A percentile compares a stretch with the other conserved stretches of the same genome.
Conservation (phyloP, 2,888 invertebrate genomes). For the Gasteruption jaculator region DNA sequence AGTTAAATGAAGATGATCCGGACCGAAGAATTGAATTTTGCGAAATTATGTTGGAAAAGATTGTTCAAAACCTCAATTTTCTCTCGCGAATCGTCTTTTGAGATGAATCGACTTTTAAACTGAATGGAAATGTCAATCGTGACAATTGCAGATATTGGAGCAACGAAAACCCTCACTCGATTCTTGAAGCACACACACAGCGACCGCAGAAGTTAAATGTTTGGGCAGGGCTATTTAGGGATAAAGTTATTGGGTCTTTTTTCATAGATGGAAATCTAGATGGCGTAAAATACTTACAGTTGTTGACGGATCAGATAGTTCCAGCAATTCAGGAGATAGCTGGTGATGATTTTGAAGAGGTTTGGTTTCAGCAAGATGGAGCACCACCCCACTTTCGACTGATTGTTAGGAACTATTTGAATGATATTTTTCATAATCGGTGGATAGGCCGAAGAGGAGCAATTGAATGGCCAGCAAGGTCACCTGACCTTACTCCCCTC, state of each 20-base stretch:
- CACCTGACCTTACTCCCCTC: constrained; percentile 1
- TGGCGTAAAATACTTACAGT: neutral
- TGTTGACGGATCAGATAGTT: constrained; percentile 1
- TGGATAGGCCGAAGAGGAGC: constrained; percentile 1
- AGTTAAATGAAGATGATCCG: constrained; percentile 25
- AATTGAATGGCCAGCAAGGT: neutral
- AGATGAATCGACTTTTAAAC: constrained; percentile 26
- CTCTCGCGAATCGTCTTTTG: constrained; percentile 24
- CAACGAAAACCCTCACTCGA: neutral
- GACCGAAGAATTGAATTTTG: constrained; percentile 27
- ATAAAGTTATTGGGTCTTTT: constrained; percentile 1
- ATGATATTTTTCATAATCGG: neutral
- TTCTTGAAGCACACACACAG: neutral
- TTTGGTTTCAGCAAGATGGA: constrained; percentile 2
- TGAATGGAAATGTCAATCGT: constrained; percentile 29
- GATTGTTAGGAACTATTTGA: neutral
- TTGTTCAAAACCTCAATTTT: constrained; percentile 16
- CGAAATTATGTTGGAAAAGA: constrained; percentile 15
- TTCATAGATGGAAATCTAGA: neutral
- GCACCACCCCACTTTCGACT: constrained; percentile 1
- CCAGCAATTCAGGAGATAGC: too few species aligned
- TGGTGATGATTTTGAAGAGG: too few species aligned
- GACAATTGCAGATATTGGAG: constrained; percentile 23
- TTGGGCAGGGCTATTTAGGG: neutral
- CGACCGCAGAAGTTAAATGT: neutral